Evolutionary conservation across 2,113 vertebrate genomes (phyloP), one percentile per base, ranked within the genome.

Genomic region (Actinemys pallida): DNA sequence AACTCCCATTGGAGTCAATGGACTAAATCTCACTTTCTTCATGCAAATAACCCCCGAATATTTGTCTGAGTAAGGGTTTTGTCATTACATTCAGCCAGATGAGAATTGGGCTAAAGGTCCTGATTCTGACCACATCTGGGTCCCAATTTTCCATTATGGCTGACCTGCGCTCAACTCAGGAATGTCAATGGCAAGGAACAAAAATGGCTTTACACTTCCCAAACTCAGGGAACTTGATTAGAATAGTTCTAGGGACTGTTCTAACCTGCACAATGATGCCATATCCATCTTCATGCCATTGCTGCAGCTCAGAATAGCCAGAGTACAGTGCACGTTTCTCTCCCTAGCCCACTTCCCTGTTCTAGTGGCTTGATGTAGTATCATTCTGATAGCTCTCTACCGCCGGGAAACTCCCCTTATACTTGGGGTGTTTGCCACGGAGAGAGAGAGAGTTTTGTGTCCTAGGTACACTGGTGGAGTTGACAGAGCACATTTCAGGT

Each of bases 1-100:
- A 2, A 53, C 12, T 19, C 22, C 49, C 0, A 0, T 62, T 7
- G 39, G 45, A 27, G n/a, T 1, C 1, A 0, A 3, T 10, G 83
- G 24, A 20, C 22, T 47, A 78, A 75, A 75, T 78, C 11, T 78
- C 42, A 27, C 75, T 29, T 78, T 78, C 75, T 47, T 78, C 42
- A 27, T 25, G 10, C 42, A 47, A 27, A 78, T 29, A 47, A 76
- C 11, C 10, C 25, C 22, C 4, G 24, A 78, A 78, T 47, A 47
- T 47, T 78, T 47, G 42, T 39, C 65, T 72, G n/a, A 72, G n/a
- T 39, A 72, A 39, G n/a, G 65, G n/a, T 72, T 69, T 72, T 72
- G 35, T 72, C n/a, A 22, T 39, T 39, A 7, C 57, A 62, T 62
- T 31, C 27, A 69, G 35, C 65, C n/a, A 72, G 65, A 72, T 39